A percentile compares a stretch with the other conserved stretches of the same genome.
Conservation (phyloP, 1,140 invertebrate species). For the Diploscapter pachys region DNA sequence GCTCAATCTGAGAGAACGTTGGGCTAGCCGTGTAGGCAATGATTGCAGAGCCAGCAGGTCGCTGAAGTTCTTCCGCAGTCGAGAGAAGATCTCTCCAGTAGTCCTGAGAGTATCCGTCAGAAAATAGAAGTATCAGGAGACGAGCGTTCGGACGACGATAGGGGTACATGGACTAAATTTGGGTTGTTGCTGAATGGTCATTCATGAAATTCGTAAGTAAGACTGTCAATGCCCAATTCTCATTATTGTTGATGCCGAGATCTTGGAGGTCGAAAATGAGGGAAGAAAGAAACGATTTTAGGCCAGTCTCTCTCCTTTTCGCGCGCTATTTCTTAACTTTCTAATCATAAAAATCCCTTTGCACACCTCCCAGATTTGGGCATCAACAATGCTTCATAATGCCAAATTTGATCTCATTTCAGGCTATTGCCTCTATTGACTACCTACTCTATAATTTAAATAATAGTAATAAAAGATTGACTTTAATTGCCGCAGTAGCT, state of each 20-base stretch:
- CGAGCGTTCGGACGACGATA: slow-evolving; percentile 15
- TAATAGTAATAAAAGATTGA: not conserved
- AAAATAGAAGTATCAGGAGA: slow-evolving; percentile 32
- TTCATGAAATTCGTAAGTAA: not conserved
- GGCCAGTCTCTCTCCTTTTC: no score
- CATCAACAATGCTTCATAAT: no score
- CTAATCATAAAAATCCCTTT: no score
- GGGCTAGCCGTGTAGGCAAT: no score
- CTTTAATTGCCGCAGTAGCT: slow-evolving; percentile 26
- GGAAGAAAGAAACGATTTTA: not conserved
- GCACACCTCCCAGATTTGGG: no score
- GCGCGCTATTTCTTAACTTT: no score
- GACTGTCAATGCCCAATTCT: not conserved
- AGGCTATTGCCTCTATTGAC: not conserved
- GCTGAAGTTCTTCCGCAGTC: not conserved
- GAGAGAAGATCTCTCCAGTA: slow-evolving; percentile 23
- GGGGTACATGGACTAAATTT: slow-evolving; percentile 19
- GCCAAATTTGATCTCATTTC: no score
- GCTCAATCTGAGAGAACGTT: no score
- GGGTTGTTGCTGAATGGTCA: not conserved
- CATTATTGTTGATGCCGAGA: not conserved
- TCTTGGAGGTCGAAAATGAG: not conserved
- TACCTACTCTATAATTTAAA: not conserved
- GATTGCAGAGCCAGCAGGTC: no score
- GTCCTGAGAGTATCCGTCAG: slow-evolving; percentile 36